Evolutionary conservation across 2,797 vertebrate genomes (phyloP).

Genomic region (Platyrinchus mystaceus): DNA sequence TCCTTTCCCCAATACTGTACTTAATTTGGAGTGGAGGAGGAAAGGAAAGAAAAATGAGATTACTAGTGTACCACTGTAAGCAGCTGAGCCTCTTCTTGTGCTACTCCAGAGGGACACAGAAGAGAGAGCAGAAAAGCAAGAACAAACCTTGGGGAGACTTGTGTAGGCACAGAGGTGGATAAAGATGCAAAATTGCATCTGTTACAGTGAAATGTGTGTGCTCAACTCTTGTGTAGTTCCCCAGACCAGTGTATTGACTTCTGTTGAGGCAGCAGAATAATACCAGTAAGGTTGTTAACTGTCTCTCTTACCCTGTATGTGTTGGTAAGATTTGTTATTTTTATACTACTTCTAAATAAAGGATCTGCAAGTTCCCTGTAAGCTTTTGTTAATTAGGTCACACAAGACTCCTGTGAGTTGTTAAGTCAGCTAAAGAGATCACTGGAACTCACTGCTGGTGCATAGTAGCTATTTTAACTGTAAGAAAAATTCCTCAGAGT

Average conservation of each 20-base stretch:
- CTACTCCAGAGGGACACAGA: neutral
- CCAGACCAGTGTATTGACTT: neutral
- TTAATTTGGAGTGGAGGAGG: neutral
- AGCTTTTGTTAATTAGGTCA: conserved; percentile 64
- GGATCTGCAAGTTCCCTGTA: conserved; percentile 30
- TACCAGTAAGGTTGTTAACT: neutral
- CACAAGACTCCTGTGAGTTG: conserved; percentile 51
- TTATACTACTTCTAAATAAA: conserved; percentile 50
- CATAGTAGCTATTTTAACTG: conserved; percentile 54
- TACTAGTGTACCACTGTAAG: neutral
- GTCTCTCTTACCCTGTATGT: neutral
- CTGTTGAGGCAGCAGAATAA: neutral
- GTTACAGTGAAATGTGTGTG: neutral
- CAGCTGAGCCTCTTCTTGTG: neutral
- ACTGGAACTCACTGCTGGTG: conserved; percentile 16
- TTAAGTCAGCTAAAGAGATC: conserved; percentile 58
- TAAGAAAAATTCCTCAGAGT: conserved; percentile 39
- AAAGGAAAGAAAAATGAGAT: neutral
- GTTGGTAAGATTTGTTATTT: conserved; percentile 48
- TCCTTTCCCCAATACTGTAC: neutral
- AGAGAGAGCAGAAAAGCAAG: neutral
- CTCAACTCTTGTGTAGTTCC: neutral
- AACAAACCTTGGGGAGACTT: neutral
- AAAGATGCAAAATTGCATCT: neutral
- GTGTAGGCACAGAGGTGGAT: neutral